A percentile compares a stretch with the other conserved stretches of the same genome.
Evolutionary conservation across 2,888 invertebrate genomes (phyloP).

Genomic region (Ceramica pisi): DNA sequence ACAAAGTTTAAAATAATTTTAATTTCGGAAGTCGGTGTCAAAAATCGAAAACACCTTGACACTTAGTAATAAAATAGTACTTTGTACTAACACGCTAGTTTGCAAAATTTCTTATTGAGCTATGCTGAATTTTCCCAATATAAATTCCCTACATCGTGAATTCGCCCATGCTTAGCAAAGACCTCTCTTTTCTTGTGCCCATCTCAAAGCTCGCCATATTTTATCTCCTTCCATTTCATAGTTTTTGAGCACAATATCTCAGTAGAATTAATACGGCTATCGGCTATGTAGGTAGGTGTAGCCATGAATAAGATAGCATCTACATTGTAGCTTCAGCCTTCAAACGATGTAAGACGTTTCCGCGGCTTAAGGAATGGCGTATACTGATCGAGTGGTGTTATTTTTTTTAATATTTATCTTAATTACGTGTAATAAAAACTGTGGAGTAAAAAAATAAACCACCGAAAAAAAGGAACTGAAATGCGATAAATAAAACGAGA

Average conservation of each 20-base stretch:
- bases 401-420: neutral
- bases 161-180: no score
- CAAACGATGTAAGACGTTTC: constrained; percentile 44
- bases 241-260: constrained; percentile 35
- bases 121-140: neutral
- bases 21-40: no score
- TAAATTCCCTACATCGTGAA: no score
- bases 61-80: no score
- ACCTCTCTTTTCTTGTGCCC: no score
- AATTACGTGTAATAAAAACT: neutral
- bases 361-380: constrained; percentile 13
- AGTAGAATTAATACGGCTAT: constrained; percentile 39
- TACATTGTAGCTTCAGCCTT: constrained; percentile 45
- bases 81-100: neutral
- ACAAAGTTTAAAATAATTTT: no score
- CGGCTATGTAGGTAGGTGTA: neutral
- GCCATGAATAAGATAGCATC: constrained; percentile 51
- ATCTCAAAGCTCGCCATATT: no score
- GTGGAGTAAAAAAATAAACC: neutral
- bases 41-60: no score
- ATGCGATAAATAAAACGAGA: neutral
- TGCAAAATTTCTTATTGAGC: neutral
- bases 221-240: constrained; percentile 21
- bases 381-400: neutral
- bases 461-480: neutral